These are phyloP conservation scores for Myiozetetes cayanensis DNA, from an alignment of 2,113 vertebrate genomes.

Conservation along the genomic window DNA sequence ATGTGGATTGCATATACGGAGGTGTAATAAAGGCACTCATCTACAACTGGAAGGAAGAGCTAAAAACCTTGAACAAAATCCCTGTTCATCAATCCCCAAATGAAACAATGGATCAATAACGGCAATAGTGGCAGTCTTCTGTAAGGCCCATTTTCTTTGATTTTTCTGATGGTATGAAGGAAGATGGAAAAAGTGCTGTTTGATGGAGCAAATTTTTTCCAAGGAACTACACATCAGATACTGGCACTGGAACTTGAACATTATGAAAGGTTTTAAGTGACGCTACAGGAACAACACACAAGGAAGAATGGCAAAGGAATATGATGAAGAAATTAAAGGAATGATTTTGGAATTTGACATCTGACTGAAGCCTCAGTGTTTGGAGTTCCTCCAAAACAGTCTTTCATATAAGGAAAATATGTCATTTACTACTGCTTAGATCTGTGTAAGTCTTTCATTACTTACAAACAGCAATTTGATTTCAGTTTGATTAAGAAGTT, in stretches of 20 bases:
- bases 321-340: neutral
- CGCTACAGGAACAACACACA: neutral
- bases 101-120: neutral
- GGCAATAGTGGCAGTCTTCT: neutral
- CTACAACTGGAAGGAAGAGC: neutral
- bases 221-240: neutral
- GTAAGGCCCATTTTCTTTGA: neutral
- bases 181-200: neutral
- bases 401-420: neutral
- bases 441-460: neutral
- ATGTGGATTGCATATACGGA: neutral
- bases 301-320: neutral
- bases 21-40: neutral
- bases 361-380: neutral
- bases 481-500: neutral
- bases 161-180: fast-evolving
- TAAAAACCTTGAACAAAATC: neutral
- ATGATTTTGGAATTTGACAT: neutral
- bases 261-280: neutral
- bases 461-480: neutral
- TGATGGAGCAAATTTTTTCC: neutral
- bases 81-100: neutral
- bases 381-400: neutral
- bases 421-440: neutral
- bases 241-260: neutral